phyloP scores from a whole-genome alignment of 2,113 vertebrate genomes.

The Poicephalus gulielmi region DNA sequence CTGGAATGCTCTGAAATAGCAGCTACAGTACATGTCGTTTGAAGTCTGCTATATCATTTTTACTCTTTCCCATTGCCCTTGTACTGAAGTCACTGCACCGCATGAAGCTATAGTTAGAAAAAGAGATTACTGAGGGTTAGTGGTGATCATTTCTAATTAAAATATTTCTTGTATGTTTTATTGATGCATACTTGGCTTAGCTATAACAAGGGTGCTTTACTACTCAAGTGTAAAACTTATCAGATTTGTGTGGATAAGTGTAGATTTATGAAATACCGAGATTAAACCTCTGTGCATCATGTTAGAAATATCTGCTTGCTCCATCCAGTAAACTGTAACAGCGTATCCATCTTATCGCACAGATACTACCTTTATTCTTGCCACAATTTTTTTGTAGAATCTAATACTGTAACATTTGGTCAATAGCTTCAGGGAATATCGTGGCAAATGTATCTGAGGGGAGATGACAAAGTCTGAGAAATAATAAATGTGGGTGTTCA shows the following conservation, averaged over 20 bases:
- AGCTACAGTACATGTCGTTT: background rate
- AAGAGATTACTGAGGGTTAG: background rate
- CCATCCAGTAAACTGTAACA: background rate
- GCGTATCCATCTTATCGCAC: conserved; percentile 1
- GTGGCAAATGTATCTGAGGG: background rate
- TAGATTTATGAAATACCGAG: background rate
- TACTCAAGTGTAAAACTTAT: background rate
- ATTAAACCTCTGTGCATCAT: background rate
- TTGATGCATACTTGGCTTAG: background rate
- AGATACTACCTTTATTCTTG: background rate
- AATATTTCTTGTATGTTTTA: background rate
- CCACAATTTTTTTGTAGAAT: background rate
- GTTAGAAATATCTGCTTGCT: conserved; percentile 43
- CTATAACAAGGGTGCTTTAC: background rate
- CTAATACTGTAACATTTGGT: conserved; percentile 8
- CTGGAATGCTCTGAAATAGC: background rate
- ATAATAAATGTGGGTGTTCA: background rate
- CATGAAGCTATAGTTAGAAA: background rate
- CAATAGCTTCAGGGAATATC: conserved; percentile 19
- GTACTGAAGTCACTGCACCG: background rate
- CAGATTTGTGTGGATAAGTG: background rate
- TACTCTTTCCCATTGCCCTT: background rate
- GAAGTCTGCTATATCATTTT: background rate
- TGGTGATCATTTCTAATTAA: background rate
- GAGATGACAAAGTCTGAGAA: background rate